These are phyloP conservation scores for Orussus abietinus DNA, from an alignment of 1,140 invertebrate genomes.

Conservation along the genomic window DNA sequence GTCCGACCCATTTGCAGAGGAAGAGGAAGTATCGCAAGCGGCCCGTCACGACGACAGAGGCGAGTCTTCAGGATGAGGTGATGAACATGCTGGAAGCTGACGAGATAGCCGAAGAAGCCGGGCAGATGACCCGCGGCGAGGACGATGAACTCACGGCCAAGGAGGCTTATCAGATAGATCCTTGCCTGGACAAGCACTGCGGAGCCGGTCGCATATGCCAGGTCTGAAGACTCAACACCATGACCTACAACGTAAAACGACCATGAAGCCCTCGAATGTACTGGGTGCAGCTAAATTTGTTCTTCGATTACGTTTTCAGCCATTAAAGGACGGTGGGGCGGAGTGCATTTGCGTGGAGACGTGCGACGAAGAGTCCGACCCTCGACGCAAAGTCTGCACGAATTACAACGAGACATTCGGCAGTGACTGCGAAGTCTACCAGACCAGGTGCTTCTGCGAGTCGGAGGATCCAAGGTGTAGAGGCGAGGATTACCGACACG, in stretches of 20 bases:
- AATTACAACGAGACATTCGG: constrained; percentile 91
- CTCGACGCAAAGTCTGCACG: constrained; percentile 81
- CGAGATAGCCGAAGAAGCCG: constrained; percentile 30
- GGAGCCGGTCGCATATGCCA: constrained; percentile 85
- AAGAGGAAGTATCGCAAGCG: constrained; percentile 32
- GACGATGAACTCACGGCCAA: constrained; percentile 24
- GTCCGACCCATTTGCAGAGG: constrained; percentile 23
- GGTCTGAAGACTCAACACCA: constrained; percentile 45
- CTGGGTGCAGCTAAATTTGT: no score
- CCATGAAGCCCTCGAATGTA: no score
- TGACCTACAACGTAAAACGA: no score
- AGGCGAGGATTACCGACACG: constrained; percentile 72
- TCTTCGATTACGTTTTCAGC: constrained; percentile 22
- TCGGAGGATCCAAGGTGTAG: constrained; percentile 69
- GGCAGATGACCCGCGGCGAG: no score
- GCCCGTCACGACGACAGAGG: constrained; percentile 35
- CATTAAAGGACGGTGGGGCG: constrained; percentile 65
- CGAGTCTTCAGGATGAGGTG: constrained; percentile 36
- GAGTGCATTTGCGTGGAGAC: constrained; percentile 81
- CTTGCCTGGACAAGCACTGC: constrained; percentile 82
- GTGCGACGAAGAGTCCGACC: constrained; percentile 76
- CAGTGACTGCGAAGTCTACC: constrained; percentile 89
- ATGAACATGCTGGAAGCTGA: constrained; percentile 45
- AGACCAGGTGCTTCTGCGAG: constrained; percentile 84
- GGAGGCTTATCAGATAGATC: constrained; percentile 55